Conservation (phyloP, 2,888 invertebrate species). For the Beris chalybata region DNA sequence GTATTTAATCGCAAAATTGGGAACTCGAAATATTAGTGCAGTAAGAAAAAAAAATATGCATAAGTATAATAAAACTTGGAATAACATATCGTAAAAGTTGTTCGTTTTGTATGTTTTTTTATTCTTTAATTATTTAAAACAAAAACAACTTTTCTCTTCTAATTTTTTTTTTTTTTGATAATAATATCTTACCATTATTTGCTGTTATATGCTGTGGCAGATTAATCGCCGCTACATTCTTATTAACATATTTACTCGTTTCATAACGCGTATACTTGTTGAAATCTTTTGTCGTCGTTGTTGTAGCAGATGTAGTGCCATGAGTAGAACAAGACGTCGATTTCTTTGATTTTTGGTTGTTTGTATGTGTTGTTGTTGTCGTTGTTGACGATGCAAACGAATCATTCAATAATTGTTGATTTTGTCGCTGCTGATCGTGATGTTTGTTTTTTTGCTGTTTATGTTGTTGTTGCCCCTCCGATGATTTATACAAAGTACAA, state of each 20-base stretch:
- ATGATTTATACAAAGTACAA: conserved; percentile 59
- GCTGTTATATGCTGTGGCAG: conserved; percentile 32
- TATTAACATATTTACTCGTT: conserved; percentile 34
- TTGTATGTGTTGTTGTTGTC: conserved; percentile 32
- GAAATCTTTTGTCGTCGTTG: conserved; percentile 29
- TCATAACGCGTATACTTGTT: conserved; percentile 33
- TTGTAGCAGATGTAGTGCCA: conserved; percentile 19
- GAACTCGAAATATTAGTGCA: no score
- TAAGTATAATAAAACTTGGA: no score
- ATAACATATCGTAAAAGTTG: no score
- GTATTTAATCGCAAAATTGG: no score
- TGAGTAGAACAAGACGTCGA: conserved; percentile 17
- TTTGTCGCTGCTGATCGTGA: conserved; percentile 22
- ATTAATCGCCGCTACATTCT: conserved; percentile 36
- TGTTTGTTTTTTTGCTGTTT: conserved; percentile 40
- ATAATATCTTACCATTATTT: conserved; percentile 29
- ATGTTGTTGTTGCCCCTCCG: conserved; percentile 47
- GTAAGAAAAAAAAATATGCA: no score
- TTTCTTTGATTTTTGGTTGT: conserved; percentile 19
- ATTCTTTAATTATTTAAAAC: neutral
- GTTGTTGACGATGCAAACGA: conserved; percentile 7
- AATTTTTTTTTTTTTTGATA: neutral
- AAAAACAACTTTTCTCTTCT: conserved; percentile 1
- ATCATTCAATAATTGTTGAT: conserved; percentile 28
- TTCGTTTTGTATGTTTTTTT: neutral